Conservation (phyloP, 1,140 invertebrate species). For the Brachionus calyciflorus region DNA sequence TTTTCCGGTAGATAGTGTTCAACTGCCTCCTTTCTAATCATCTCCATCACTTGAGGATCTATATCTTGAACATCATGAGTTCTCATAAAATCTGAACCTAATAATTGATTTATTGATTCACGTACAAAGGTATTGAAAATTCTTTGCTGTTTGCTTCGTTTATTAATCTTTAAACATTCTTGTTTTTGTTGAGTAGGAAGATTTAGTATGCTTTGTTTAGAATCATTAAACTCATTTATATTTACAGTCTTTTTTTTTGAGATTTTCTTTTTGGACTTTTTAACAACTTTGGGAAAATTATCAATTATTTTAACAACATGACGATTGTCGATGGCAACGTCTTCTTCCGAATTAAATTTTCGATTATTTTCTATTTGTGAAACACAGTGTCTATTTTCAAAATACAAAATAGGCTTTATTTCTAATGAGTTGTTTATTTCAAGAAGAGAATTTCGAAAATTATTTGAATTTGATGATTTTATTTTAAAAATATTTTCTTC, state of each 20-base stretch:
- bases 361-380: no score
- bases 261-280: no score
- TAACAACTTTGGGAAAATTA: no score
- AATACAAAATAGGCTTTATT: background rate
- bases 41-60: slow-evolving; percentile 43
- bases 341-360: background rate
- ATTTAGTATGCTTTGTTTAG: background rate
- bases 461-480: slow-evolving; percentile 24
- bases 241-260: no score
- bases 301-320: no score
- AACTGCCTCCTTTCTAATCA: slow-evolving; percentile 36
- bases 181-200: background rate
- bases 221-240: background rate
- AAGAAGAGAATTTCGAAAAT: background rate
- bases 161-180: background rate
- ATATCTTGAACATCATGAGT: slow-evolving; percentile 44
- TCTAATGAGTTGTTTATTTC: slow-evolving; percentile 33
- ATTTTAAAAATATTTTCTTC: slow-evolving; percentile 42
- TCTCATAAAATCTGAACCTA: slow-evolving; percentile 42
- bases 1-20: slow-evolving; percentile 43
- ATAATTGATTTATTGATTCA: slow-evolving; percentile 31
- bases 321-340: background rate
- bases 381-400: no score
- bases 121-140: slow-evolving; percentile 45
- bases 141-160: slow-evolving; percentile 32